Conservation (phyloP, 2,797 vertebrate species). For the Cossypha heuglini region DNA sequence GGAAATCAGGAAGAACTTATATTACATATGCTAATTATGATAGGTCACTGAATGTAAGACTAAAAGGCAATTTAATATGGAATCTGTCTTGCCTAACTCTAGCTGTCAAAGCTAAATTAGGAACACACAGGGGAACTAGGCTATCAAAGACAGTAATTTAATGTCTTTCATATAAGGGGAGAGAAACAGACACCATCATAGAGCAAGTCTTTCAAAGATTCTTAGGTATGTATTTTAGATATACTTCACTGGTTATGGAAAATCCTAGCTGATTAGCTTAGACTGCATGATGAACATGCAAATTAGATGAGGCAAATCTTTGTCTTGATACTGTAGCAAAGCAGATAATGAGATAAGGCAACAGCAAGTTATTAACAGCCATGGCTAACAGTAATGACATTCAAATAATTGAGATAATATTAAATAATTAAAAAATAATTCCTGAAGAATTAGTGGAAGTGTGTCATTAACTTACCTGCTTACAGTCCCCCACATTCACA, state of each 20-base stretch:
- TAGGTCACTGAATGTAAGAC: neutral
- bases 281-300: neutral
- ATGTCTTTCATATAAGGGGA: neutral
- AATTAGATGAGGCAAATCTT: neutral
- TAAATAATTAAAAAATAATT: neutral
- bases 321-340: neutral
- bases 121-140: neutral
- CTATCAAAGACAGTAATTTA: neutral
- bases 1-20: neutral
- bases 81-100: neutral
- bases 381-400: neutral
- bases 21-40: neutral
- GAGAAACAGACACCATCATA: neutral
- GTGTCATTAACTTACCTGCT: neutral
- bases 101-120: slow-evolving; percentile 10
- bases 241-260: neutral
- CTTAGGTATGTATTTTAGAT: neutral
- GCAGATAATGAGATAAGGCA: neutral
- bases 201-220: neutral
- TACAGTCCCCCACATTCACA: neutral
- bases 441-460: neutral
- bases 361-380: neutral
- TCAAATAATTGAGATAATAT: neutral
- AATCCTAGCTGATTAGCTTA: neutral
- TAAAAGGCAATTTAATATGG: slow-evolving; percentile 6